These are phyloP conservation scores for Cuniculus paca DNA, from an alignment of 2,797 vertebrate genomes.

Conservation along the genomic window DNA sequence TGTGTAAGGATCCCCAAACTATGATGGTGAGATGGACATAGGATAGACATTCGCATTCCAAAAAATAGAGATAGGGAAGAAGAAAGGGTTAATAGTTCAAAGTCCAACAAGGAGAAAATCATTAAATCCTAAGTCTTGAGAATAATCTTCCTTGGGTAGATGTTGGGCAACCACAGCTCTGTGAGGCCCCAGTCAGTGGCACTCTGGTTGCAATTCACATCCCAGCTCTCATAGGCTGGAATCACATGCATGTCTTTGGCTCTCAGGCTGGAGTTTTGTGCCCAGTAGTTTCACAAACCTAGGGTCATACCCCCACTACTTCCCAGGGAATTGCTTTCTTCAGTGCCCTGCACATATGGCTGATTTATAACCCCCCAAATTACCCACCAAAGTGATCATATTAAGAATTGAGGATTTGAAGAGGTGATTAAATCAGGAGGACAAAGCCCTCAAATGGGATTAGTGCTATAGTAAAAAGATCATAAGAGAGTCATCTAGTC, in stretches of 20 bases:
- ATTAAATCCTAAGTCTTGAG: neutral
- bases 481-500: neutral
- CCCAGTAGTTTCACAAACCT: neutral
- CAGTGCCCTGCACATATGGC: neutral
- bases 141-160: neutral
- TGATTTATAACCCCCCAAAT: neutral
- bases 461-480: neutral
- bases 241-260: neutral
- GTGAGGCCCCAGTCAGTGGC: neutral
- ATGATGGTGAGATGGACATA: neutral
- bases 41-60: neutral
- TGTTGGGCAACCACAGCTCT: neutral
- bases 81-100: neutral
- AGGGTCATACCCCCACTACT: neutral
- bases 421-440: neutral
- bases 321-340: neutral
- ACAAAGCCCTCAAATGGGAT: neutral
- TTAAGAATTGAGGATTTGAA: neutral
- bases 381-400: neutral
- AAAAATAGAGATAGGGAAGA: neutral
- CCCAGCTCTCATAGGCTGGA: neutral
- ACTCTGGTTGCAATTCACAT: neutral
- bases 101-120: neutral
- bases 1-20: neutral
- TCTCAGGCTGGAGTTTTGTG: neutral